Conservation (phyloP, 2,797 vertebrate species). For the Acipenser transmontanus region DNA sequence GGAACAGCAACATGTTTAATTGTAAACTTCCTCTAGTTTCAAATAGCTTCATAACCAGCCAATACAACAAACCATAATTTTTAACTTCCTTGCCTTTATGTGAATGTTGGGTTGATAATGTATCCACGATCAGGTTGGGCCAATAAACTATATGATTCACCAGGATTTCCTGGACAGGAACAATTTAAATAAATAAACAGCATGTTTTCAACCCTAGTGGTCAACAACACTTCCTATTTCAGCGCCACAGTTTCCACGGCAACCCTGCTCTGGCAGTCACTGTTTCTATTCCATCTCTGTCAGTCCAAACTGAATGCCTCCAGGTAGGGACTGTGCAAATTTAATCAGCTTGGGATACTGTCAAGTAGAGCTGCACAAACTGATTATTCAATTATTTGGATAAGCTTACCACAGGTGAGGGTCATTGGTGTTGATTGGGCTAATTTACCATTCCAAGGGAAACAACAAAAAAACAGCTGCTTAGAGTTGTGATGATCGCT, state of each 20-base stretch:
- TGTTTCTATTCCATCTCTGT: not conserved
- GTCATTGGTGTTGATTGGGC: not conserved
- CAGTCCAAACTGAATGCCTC: not conserved
- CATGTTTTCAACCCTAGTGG: not conserved
- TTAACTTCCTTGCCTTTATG: no score
- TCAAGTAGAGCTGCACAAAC: not conserved
- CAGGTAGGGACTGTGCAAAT: not conserved
- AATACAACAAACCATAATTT: not conserved
- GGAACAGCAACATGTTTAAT: not conserved
- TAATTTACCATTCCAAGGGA: not conserved
- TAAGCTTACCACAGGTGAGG: not conserved
- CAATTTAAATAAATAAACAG: not conserved
- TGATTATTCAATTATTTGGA: not conserved
- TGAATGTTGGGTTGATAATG: no score
- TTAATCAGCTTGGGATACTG: constrained; percentile 1
- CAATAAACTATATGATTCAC: not conserved
- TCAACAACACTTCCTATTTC: constrained; percentile 9
- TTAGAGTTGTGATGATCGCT: not conserved
- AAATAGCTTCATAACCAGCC: not conserved
- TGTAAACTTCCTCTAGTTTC: not conserved
- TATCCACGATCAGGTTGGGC: constrained; percentile 6
- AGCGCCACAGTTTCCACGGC: not conserved
- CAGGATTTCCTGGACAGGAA: not conserved
- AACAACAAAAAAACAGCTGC: not conserved
- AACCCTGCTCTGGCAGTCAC: not conserved